A percentile compares a stretch with the other conserved stretches of the same genome.
phyloP scores from a whole-genome alignment of 2,113 vertebrate species.

The Ceratotherium simum region DNA sequence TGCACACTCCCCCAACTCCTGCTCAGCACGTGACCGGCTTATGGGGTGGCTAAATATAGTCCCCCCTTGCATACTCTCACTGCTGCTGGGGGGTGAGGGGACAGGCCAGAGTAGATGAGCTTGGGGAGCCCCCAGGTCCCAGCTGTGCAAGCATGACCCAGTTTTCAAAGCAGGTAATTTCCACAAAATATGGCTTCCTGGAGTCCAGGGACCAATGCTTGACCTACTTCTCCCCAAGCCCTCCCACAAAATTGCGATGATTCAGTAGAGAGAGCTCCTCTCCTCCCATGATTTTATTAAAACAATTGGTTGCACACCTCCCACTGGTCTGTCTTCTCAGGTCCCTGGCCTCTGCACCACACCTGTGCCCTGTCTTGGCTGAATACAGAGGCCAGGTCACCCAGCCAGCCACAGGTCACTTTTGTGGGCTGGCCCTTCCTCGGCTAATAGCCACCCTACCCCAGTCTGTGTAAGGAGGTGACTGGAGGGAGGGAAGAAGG shows the following conservation, averaged over 20 bases:
- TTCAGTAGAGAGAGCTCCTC: background rate
- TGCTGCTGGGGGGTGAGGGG: background rate
- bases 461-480: background rate
- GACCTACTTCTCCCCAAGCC: conserved; percentile 43
- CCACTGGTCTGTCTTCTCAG: background rate
- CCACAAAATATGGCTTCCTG: conserved; percentile 60
- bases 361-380: background rate
- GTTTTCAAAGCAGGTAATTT: conserved; percentile 73
- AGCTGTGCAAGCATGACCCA: conserved; percentile 51
- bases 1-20: background rate
- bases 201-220: background rate
- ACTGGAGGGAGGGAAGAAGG: background rate
- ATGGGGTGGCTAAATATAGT: conserved; percentile 5
- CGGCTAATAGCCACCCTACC: background rate
- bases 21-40: background rate
- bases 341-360: background rate
- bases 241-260: background rate
- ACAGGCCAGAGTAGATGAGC: background rate
- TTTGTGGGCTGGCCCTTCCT: background rate
- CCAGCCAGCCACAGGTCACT: background rate
- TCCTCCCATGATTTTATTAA: conserved; percentile 43
- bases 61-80: background rate
- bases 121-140: conserved; percentile 1
- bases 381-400: background rate
- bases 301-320: background rate